Percentiles rank a stretch among this genome's conserved stretches.
These are phyloP conservation scores for Pandemis cinnamomeana DNA, from an alignment of 2,888 invertebrate genomes.

Conservation along the genomic window DNA sequence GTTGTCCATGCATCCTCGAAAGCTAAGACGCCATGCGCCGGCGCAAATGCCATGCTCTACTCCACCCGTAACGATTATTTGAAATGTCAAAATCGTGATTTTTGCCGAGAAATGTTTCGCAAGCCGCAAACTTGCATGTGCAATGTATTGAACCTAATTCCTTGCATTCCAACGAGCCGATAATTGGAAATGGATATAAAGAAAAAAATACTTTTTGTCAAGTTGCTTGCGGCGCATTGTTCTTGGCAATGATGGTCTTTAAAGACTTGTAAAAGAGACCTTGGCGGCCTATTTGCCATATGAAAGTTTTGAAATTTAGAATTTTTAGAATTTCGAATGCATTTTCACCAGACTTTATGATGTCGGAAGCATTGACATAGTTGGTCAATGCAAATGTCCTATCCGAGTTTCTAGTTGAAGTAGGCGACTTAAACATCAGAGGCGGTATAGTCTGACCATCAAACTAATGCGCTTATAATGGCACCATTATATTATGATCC, in stretches of 20 bases:
- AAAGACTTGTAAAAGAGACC: too few species aligned
- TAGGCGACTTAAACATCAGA: slow-evolving; percentile 52
- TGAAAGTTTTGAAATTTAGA: too few species aligned
- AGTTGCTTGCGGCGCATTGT: background rate
- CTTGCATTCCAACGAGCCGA: slow-evolving; percentile 41
- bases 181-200: slow-evolving; percentile 36
- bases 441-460: slow-evolving; percentile 59
- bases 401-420: slow-evolving; percentile 55
- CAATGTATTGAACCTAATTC: slow-evolving; percentile 51
- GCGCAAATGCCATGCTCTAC: slow-evolving; percentile 76
- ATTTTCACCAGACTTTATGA: slow-evolving; percentile 40
- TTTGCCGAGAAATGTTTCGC: slow-evolving; percentile 77
- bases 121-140: slow-evolving; percentile 68
- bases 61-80: slow-evolving; percentile 70
- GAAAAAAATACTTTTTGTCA: background rate
- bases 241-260: too few species aligned
- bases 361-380: slow-evolving; percentile 47
- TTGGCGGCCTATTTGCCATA: too few species aligned
- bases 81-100: slow-evolving; percentile 83
- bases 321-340: too few species aligned
- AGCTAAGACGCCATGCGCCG: slow-evolving; percentile 54
- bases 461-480: slow-evolving; percentile 78
- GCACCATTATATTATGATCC: slow-evolving; percentile 61
- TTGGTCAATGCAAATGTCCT: slow-evolving; percentile 57
- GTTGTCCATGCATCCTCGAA: slow-evolving; percentile 42